Base-by-base conservation (phyloP, 1,140 invertebrate genomes). In the Caenorhabditis latens region DNA sequence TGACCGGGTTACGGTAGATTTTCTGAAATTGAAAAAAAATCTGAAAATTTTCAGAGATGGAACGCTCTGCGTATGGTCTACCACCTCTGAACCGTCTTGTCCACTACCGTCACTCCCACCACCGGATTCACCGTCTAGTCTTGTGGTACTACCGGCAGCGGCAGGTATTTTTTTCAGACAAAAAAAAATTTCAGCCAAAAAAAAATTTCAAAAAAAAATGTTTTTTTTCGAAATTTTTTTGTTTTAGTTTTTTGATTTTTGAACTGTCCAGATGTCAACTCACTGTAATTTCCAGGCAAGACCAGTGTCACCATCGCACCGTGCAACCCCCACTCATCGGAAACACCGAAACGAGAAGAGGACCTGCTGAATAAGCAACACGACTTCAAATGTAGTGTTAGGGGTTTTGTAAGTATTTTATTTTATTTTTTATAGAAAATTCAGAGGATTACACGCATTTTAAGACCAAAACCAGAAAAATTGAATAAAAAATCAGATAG, bases 71-170 rank as follows among this genome's bases (percentile, higher is more conserved):
- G 87, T 88, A 3, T 88, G 87, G 87, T 55, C 85, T 9, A 46
- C 84, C 1, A 40, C 65, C 14, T 63, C 63, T 40, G 87, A 88
- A 48, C 87, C 87, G 21, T 57, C 87, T 3, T 88, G 87, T 48
- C 87, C 87, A 11, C 87, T 88, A 5, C 87, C 87, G 7, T 85
- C 83, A 9, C 58, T 88, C 14, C 87, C 87, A n/a, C 87, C 87
- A 8, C 87, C 87, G 21, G 83, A 84, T 19, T 85, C 83, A 2
- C 87, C 83, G n/a, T 71, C 87, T 16, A 63, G 85, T 75, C 57
- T 88, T 9, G 83, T 88, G 4, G 87, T 85, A 3, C 84, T 88
- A 42, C 87, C 87, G n/a, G 87, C 86, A 0, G 75, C 71, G 16
- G 86, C 86, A n/a, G 86, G 86, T 83, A 86, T 46, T 5, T 13